Evolutionary conservation across 2,888 invertebrate genomes (phyloP), one percentile per base, ranked within the genome.

Genomic region (Pterostichus niger): DNA sequence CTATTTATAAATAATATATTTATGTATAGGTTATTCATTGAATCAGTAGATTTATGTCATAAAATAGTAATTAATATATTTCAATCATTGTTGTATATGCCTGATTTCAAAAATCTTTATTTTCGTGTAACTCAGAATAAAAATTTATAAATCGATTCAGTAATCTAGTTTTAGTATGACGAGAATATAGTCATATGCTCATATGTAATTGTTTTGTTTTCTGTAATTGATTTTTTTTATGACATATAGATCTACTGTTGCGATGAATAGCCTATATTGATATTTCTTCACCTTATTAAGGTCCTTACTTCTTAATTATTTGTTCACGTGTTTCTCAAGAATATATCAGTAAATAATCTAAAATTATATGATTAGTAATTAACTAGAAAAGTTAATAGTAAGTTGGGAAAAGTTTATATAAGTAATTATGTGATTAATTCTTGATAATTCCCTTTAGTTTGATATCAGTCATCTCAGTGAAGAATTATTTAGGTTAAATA

Each of bases 311-410:
- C 52, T 75, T 75, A 75, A 75, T 75, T 52, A 75, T 75, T 75
- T 75, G 24, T 75, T 75, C 13, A 49, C 75, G 52, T 75, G 75
- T 49, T 31, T 52, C 11, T 33, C 6, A n/a, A 52, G 35, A 49
- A 75, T 44, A 40, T 71, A 71, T 71, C 44, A 71, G 71, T 13
- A 44, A 24, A 73, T 2, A 46, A 73, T 73, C 73, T 75, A 17
- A 75, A 49, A n/a, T 75, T 75, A 52, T 52, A 31, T 31, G 64
- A 75, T 75, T 31, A 75, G 75, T 52, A 52, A 75, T 73, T 46
- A 73, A 73, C 24, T 13, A 46, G 46, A 52, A 46, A 75, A 75
- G 40, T 52, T 75, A 75, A 75, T 52, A 75, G 31, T 31, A 49
- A 75, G 13, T 31, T 75, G 4, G 31, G 52, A 33, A 64, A 75